Evolutionary conservation across 2,113 vertebrate species (phyloP), one percentile per base, ranked within the genome.

Genomic region (Fregetta grallaria): DNA sequence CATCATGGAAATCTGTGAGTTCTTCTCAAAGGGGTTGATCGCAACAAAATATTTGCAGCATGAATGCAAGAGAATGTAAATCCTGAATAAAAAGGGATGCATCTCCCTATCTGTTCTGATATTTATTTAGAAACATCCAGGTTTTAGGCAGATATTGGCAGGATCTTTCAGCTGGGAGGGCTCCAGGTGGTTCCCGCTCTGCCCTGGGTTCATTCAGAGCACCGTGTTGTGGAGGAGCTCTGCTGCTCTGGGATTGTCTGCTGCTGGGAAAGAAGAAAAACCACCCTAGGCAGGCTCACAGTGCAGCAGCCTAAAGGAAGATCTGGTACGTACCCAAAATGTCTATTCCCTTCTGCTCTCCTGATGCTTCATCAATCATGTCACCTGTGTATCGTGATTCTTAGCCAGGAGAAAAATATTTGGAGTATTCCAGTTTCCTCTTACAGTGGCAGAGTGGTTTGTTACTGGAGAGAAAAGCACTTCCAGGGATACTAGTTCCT

Each of bases 191-290:
- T 49, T 85, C 13, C 16, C 1, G 6, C 52, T 85, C 42, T 3
- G 4, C 65, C 38, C 61, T 47, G 61, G 36, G 52, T 38, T 87
- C 61, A 8, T 70, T 66, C 21, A n/a, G 70, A 91, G 52, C 34
- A 27, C 4, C 1, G 6, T 42, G 62, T 22, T 1, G 1, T 2
- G 1, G 68, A 70, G 45, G 20, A 84, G 32, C 40, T 90, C 40
- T 76, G 85, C n/a, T 92, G 52, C 38, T 74, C 19, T 78, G 47
- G 59, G 52, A n/a, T 67, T 14, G 3, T 62, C 4, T 42, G 53
- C 52, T 93, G 36, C 58, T 76, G 53, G 29, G 25, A 49, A 81
- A 88, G 75, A 83, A 88, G 53, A 21, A 83, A 56, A 94, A 47
- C 4, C 67, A 55, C 71, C 71, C 15, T 30, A 34, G 78, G 42